Evolutionary conservation across 1,140 invertebrate genomes (phyloP), one percentile per base, ranked within the genome.

Genomic region (Penaeus chinensis): DNA sequence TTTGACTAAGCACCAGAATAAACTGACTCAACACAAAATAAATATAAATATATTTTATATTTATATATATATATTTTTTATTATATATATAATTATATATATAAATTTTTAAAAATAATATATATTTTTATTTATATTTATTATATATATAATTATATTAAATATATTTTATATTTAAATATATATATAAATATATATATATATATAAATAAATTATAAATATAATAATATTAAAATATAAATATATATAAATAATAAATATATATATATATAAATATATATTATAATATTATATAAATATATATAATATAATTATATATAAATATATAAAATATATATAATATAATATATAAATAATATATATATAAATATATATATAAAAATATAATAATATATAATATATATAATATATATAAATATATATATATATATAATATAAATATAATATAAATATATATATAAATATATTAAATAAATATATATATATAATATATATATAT

Each of bases 381-480:
- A 37, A n/a, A n/a, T n/a, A n/a, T n/a, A n/a, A n/a, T n/a, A n/a
- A n/a, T n/a, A n/a, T n/a, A n/a, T n/a, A n/a, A n/a, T n/a, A n/a
- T n/a, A n/a, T n/a, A n/a, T 16, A n/a, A 32, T 32, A 32, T 32
- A 32, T 32, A 2, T 32, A 32, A 1, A 32, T 32, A 32, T 2
- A 32, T n/a, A 24, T 24, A 66, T 66, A 24, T 66, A 66, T 66
- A 24, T 19, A 20, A 60, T 80, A 60, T 37, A 60, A n/a, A n/a
- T n/a, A n/a, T n/a, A n/a, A n/a, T 80, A 37, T 37, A 80, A 2
- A 80, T 80, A 47, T 54, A 22, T 80, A 47, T 80, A 20, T 27
- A 61, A 4, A 32, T 32, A 32, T 32, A 32, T 32, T 32, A 32
- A 1, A 32, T 32, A 32, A 1, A 32, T 32, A 32, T 32, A 32